Base-by-base conservation (phyloP, 1,140 invertebrate species). In the Papilio polytes region DNA sequence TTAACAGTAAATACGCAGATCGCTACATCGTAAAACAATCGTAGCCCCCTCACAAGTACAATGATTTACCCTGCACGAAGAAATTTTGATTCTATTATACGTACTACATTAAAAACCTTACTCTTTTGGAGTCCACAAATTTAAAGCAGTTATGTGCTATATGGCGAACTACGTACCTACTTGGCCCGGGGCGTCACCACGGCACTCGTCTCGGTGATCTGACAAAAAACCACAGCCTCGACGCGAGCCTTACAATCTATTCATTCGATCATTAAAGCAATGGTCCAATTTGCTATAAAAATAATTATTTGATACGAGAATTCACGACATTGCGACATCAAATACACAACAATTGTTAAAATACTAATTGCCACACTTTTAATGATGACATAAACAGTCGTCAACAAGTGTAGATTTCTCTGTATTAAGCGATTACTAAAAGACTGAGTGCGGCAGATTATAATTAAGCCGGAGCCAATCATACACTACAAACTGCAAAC, bases 21-120 rank as follows among this genome's bases (percentile, higher is more conserved):
- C 84, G 83, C 84, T 88, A 85, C 81, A 74, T 79, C 80, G 84
- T 80, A 78, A 81, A 83, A 84, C 80, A 80, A 86, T 78, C 41
- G 77, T 78, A 72, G 78, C 51, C 20, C 78, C 80, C 74, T 81
- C 63, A 79, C 83, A 85, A 85, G 85, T 87, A 85, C 79, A 83
- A 85, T 85, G 84, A 85, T 82, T 84, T 90, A 94, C 93, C 93
- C 93, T 94, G 93, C 93, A 94, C 93, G 92, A 92, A 94, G 90
- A 92, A 93, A 91, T 92, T 92, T 93, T 90, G 86, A 93, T 91
- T 89, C 87, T 90, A 91, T 91, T 88, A 87, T 88, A 90, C 82
- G 81, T 86, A 89, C 88, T 90, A 90, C 87, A 85, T 85, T 77
- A 80, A 86, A 85, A 85, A 85, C 76, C 81, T 81, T 83, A 82